Evolutionary conservation across 2,888 invertebrate genomes (phyloP).

Genomic region (Pherbina coryleti): DNA sequence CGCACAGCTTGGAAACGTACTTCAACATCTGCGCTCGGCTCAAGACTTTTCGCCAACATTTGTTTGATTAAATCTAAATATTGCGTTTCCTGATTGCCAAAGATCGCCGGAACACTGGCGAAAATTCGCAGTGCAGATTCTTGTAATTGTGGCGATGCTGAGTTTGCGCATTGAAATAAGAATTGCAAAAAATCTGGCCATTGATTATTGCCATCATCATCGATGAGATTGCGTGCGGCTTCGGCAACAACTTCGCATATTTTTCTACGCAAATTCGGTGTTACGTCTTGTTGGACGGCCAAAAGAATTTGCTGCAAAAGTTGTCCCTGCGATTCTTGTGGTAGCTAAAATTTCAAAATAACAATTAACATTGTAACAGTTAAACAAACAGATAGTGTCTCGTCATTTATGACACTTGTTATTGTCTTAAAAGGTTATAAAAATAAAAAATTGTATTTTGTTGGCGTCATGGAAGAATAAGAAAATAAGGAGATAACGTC

Average conservation of each 20-base stretch:
- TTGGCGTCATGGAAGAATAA: no score
- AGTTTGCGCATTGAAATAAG: constrained; percentile 93
- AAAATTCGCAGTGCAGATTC: constrained; percentile 96
- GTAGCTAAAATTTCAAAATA: constrained; percentile 70
- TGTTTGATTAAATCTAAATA: constrained; percentile 94
- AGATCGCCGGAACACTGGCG: constrained; percentile 96
- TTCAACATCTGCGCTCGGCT: constrained; percentile 79
- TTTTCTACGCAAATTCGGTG: constrained; percentile 85
- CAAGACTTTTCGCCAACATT: constrained; percentile 88
- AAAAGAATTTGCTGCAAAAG: constrained; percentile 89
- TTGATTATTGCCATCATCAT: constrained; percentile 94
- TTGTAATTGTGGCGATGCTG: constrained; percentile 84
- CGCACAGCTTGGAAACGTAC: constrained; percentile 87
- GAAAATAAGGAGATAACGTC: no score
- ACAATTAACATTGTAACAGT: background rate
- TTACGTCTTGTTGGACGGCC: constrained; percentile 86
- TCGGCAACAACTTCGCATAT: constrained; percentile 97
- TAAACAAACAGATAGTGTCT: no score
- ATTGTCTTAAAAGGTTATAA: no score
- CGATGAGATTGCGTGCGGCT: constrained; percentile 92
- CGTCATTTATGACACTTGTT: no score
- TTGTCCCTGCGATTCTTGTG: constrained; percentile 85
- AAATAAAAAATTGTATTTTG: no score
- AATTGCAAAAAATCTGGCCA: constrained; percentile 98
- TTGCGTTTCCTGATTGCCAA: constrained; percentile 94